Evolutionary conservation across 2,113 vertebrate species (phyloP).

Genomic region (Percina caprodes): DNA sequence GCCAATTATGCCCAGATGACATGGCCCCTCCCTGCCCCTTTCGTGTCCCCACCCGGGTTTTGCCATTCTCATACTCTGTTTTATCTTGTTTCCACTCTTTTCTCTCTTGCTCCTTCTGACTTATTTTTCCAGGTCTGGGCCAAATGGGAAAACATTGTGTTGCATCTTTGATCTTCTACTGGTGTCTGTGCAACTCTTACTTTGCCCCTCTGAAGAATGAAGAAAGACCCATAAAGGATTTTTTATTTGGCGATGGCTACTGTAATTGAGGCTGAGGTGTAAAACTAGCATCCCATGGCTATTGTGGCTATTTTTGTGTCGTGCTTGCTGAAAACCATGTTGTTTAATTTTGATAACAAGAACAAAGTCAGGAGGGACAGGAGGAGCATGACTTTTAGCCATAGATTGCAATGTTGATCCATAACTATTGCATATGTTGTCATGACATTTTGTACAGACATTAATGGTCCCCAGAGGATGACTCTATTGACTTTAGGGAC

Average conservation of each 20-base stretch:
- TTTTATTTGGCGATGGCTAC: conserved; percentile 24
- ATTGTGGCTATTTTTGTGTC: conserved; percentile 38
- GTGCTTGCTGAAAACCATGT: conserved; percentile 39
- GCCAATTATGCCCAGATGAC: conserved; percentile 79
- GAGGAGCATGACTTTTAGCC: not conserved
- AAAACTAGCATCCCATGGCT: conserved; percentile 58
- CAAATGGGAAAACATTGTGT: conserved; percentile 75
- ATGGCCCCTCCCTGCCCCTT: conserved; percentile 68
- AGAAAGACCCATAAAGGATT: conserved; percentile 43
- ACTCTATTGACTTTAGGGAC: not conserved
- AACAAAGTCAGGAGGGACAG: conserved; percentile 42
- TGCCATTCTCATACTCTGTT: conserved; percentile 60
- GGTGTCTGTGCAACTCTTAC: conserved; percentile 77
- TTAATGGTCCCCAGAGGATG: not conserved
- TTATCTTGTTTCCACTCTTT: conserved; percentile 71
- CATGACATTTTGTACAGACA: conserved; percentile 1
- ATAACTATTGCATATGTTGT: not conserved
- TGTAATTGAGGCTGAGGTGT: conserved; percentile 56
- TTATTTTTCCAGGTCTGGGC: conserved; percentile 71
- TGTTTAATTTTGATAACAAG: conserved; percentile 44
- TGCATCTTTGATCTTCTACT: conserved; percentile 77
- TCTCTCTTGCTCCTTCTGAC: conserved; percentile 63
- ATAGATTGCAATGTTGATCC: not conserved
- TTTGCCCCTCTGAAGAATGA: conserved; percentile 69
- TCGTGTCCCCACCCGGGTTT: conserved; percentile 70